phyloP scores from a whole-genome alignment of 2,113 vertebrate species.

The pig (Sus scrofa) region T2T-Sscrofa CM000827.6:72832001-72832500 shows the following conservation, averaged over 20 bases:
- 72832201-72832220: not conserved
- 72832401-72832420: not conserved
- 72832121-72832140: not conserved
- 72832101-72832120: not conserved
- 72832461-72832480: not conserved
- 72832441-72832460: not conserved
- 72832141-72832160: not conserved
- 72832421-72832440: not conserved
- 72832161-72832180: not conserved
- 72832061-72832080: not conserved
- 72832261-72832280: not conserved
- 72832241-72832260: not conserved
- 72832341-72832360: not conserved
- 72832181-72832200: not conserved
- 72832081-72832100: not conserved
- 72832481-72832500: not conserved
- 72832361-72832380: not conserved
- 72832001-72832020: not conserved
- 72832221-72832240: not conserved
- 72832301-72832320: not conserved
- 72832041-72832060: not conserved
- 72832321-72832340: not conserved
- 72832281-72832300: not conserved
- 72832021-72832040: not conserved
- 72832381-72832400: not conserved